Evolutionary conservation across 2,113 vertebrate species (phyloP), one percentile per base, ranked within the genome.

Genomic region (Pachyramphus minor): DNA sequence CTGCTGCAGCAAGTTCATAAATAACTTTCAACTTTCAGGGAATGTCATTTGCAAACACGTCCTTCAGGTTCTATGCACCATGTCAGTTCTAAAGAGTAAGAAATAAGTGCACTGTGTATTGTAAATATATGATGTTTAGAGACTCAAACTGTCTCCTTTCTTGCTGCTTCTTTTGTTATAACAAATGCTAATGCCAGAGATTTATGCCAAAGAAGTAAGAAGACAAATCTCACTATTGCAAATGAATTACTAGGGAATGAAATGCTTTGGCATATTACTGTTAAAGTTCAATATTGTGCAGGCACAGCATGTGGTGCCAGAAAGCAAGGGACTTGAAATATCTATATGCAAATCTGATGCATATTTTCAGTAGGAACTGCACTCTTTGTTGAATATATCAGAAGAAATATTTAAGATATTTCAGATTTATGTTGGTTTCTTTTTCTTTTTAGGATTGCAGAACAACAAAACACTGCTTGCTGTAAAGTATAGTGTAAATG

Each of bases 11-110:
- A 79, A 85, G 49, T 87, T 91, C 71, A 90, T 91, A 94, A 95
- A 93, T 85, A 91, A 73, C 28, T 93, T 91, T 85, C 85, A 76
- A 6, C 45, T 95, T 91, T 91, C 71, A 85, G 53, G 68, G 73
- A 76, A 80, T 67, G 55, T 80, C 25, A 83, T 95, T 87, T 95
- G 39, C 42, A 84, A 90, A 90, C 45, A 58, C 28, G 85, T 79
- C 58, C 41, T 92, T 95, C 56, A 87, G 77, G 89, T 78, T 52
- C 66, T 37, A 49, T 37, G 56, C 35, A 50, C 71, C 45, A 15
- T 64, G 69, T 91, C 75, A 80, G 53, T 74, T 95, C 63, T 91
- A 75, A 90, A 13, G 30, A 74, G 47, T 83, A 52, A 76, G 78
- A 93, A 93, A 83, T 74, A 76, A 53, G 20, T 67, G 77, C 50